Conservation (phyloP, 2,888 invertebrate species). For the Formica aserva region DNA sequence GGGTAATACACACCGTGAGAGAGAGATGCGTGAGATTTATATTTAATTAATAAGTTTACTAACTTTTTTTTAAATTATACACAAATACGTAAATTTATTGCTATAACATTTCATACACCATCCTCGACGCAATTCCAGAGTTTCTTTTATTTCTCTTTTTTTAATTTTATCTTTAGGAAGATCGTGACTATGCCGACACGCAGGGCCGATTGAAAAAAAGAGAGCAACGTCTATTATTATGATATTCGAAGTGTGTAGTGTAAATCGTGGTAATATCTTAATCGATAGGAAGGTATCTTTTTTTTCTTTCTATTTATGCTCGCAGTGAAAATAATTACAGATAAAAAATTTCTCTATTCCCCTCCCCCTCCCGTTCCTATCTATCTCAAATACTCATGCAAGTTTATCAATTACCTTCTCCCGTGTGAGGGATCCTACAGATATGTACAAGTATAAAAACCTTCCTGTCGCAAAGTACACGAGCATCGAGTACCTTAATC, state of each 20-base stretch:
- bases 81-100: constrained; percentile 82
- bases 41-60: constrained; percentile 81
- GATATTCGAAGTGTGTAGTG: constrained; percentile 30
- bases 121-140: constrained; percentile 79
- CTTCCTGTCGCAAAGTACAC: constrained; percentile 67
- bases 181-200: constrained; percentile 74
- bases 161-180: constrained; percentile 67
- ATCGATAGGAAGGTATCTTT: constrained; percentile 23
- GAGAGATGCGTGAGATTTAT: constrained; percentile 65
- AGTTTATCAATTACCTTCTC: constrained; percentile 61
- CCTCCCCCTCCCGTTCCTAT: neutral
- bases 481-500: constrained; percentile 47
- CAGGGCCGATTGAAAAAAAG: constrained; percentile 63
- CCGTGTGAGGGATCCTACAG: constrained; percentile 48
- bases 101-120: constrained; percentile 80
- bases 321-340: constrained; percentile 56
- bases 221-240: constrained; percentile 9
- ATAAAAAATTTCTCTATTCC: constrained; percentile 59
- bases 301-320: constrained; percentile 26
- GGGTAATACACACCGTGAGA: constrained; percentile 68
- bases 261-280: constrained; percentile 22
- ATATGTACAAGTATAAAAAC: constrained; percentile 74
- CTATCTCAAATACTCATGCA: constrained; percentile 58
- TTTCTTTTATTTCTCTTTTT: constrained; percentile 74
- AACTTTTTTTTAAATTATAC: constrained; percentile 79